A percentile compares a stretch with the other conserved stretches of the same genome.
Evolutionary conservation across 2,113 vertebrate species (phyloP).

Genomic region (Globicephala melas): DNA sequence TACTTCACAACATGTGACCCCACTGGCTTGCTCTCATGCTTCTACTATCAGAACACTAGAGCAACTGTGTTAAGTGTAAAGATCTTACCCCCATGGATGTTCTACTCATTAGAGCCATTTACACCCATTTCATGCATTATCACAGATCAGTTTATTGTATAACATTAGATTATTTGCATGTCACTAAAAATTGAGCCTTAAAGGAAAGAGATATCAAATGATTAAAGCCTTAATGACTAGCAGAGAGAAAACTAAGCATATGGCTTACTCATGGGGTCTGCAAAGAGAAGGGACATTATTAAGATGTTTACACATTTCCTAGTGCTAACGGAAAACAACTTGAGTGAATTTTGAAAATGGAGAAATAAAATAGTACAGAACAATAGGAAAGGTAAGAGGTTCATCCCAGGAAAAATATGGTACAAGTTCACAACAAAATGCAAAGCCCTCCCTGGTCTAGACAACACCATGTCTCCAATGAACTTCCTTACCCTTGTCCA

Average conservation of each 20-base stretch:
- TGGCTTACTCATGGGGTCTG: neutral
- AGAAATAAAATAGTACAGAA: neutral
- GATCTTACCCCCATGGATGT: no score
- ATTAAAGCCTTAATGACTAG: neutral
- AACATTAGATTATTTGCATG: neutral
- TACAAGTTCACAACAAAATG: neutral
- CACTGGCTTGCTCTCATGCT: neutral
- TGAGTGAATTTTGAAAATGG: neutral
- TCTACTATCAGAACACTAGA: neutral
- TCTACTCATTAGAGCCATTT: neutral
- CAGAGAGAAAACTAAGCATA: neutral
- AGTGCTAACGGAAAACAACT: neutral
- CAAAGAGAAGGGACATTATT: neutral
- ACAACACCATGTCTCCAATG: neutral
- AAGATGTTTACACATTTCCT: neutral
- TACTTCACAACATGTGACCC: neutral
- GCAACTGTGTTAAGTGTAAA: neutral
- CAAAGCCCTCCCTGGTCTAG: neutral
- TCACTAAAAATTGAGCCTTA: neutral
- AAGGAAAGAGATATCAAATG: neutral
- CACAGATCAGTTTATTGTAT: neutral
- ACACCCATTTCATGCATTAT: neutral
- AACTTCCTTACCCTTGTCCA: neutral
- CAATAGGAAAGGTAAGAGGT: neutral
- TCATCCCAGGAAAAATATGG: neutral